Percentiles rank a stretch among this genome's conserved stretches.
Conservation (phyloP, 2,888 invertebrate genomes). For the Scaptomyza reducta region DNA sequence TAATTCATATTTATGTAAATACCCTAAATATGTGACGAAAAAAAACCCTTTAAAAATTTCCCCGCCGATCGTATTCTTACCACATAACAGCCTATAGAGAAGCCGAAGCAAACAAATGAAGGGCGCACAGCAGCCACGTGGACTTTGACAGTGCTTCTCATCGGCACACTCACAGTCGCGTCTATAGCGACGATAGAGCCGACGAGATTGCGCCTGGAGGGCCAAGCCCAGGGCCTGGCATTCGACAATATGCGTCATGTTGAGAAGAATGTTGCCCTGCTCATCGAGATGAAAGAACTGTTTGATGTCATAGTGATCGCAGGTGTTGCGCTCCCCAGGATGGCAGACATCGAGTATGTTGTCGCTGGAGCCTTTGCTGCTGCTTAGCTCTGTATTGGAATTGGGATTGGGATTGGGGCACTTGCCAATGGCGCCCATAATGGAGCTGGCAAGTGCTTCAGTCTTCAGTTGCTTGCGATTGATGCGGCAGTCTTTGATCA, state of each 20-base stretch:
- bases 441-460: constrained; percentile 80
- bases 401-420: constrained; percentile 62
- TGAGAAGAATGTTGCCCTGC: constrained; percentile 82
- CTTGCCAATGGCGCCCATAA: constrained; percentile 82
- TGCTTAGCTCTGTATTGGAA: not conserved
- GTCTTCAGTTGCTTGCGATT: constrained; percentile 80
- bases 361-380: constrained; percentile 1
- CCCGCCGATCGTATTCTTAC: constrained; percentile 69
- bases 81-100: constrained; percentile 72
- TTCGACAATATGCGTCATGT: constrained; percentile 81
- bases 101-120: constrained; percentile 67
- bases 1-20: too few relatives aligned
- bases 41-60: not conserved
- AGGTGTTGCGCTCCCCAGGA: constrained; percentile 61
- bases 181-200: constrained; percentile 72
- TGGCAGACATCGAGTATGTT: constrained; percentile 56
- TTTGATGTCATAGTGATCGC: constrained; percentile 83
- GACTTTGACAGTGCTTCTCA: constrained; percentile 59
- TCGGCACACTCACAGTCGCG: constrained; percentile 71
- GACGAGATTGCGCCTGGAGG: constrained; percentile 63
- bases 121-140: constrained; percentile 59
- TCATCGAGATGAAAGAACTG: constrained; percentile 84
- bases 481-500: constrained; percentile 76
- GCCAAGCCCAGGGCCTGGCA: constrained; percentile 74
- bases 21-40: too few relatives aligned